Percentiles rank a stretch among this genome's conserved stretches.
Conservation (phyloP, 2,113 vertebrate genomes). For the Seriola dumerili region DNA sequence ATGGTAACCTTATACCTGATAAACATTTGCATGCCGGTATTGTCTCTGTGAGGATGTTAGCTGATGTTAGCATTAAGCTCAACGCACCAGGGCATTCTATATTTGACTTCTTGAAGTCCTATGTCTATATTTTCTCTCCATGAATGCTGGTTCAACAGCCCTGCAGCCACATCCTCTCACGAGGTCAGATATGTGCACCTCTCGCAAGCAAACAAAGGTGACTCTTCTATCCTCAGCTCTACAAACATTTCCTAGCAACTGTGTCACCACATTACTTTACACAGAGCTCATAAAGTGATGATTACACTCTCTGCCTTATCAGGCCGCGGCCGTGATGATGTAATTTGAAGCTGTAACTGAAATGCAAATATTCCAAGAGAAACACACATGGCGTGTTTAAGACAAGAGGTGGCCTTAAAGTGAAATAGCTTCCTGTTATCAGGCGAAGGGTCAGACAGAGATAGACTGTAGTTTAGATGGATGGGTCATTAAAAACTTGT, state of each 20-base stretch:
- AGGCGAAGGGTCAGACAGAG: not conserved
- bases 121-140: not conserved
- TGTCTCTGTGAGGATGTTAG: not conserved
- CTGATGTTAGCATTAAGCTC: not conserved
- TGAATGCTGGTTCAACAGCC: not conserved
- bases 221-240: conserved; percentile 34
- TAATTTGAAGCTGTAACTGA: conserved; percentile 60
- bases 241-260: conserved; percentile 66
- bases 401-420: not conserved
- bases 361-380: conserved; percentile 68
- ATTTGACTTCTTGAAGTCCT: not conserved
- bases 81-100: not conserved
- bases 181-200: conserved; percentile 38
- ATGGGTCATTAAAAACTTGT: conserved; percentile 18
- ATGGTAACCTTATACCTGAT: too few species aligned
- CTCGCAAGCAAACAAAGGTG: conserved; percentile 28
- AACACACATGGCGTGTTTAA: conserved; percentile 39
- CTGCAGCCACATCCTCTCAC: not conserved
- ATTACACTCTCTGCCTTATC: conserved; percentile 72
- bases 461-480: not conserved
- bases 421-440: conserved; percentile 30
- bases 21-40: not conserved
- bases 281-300: conserved; percentile 63
- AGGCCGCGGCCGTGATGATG: conserved; percentile 57
- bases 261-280: conserved; percentile 59